A percentile compares a stretch with the other conserved stretches of the same genome.
Conservation (phyloP, 2,113 vertebrate genomes). For the Ariopsis seemanni region DNA sequence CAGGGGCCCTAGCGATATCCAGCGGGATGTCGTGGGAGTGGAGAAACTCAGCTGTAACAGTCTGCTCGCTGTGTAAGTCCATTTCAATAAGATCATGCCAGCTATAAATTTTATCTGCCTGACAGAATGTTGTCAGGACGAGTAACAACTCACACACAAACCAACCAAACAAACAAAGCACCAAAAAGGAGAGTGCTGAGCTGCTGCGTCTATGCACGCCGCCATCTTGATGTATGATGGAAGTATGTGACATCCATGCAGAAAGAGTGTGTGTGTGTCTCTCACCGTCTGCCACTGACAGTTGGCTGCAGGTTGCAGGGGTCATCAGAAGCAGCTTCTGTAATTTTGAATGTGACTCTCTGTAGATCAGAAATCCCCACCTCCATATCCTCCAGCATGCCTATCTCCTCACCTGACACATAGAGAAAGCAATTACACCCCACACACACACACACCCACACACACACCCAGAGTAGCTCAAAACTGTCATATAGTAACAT, state of each 20-base stretch:
- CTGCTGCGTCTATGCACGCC: too few species aligned
- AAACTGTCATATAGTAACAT: not conserved
- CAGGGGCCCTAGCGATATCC: too few species aligned
- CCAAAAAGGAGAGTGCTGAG: too few species aligned
- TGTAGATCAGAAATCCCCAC: constrained; percentile 92
- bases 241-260: not conserved
- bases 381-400: constrained; percentile 98
- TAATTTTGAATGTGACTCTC: constrained; percentile 89
- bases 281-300: constrained; percentile 92
- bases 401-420: constrained; percentile 88
- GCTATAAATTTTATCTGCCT: too few species aligned
- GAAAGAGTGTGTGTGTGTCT: not conserved
- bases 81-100: too few species aligned
- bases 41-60: too few species aligned
- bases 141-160: too few species aligned
- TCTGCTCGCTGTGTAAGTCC: too few species aligned
- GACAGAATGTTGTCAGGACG: too few species aligned
- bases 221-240: too few species aligned
- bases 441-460: not conserved
- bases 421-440: not conserved
- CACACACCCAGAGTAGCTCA: not conserved
- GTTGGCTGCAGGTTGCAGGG: constrained; percentile 81
- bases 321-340: constrained; percentile 83
- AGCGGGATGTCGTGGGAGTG: too few species aligned
- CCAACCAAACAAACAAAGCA: too few species aligned